These are phyloP conservation scores for Electrophaes corylata DNA, from an alignment of 2,888 invertebrate species.

Conservation along the genomic window DNA sequence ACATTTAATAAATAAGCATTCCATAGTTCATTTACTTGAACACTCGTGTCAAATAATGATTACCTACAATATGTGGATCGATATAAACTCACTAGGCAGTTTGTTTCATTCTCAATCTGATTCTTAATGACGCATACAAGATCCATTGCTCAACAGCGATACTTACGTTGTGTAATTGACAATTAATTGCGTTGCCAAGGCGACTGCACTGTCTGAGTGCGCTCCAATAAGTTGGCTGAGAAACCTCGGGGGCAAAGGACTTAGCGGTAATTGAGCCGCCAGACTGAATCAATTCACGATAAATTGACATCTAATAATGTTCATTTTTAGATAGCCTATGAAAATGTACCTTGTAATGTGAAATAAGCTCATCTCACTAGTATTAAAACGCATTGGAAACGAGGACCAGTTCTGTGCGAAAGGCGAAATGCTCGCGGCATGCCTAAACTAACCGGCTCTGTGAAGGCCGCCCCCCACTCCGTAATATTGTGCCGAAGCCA, in stretches of 20 bases:
- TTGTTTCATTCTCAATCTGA: conserved; percentile 17
- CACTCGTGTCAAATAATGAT: neutral
- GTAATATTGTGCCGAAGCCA: conserved; percentile 46
- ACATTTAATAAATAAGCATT: no score
- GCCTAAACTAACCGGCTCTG: conserved; percentile 81
- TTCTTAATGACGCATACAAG: conserved; percentile 38
- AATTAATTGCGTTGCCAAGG: conserved; percentile 65
- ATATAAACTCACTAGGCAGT: neutral
- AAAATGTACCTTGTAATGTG: neutral
- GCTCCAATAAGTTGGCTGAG: conserved; percentile 52
- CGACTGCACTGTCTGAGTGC: conserved; percentile 51
- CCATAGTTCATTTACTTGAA: no score
- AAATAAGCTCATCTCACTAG: conserved; percentile 27
- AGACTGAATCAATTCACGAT: conserved; percentile 51
- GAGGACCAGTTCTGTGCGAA: conserved; percentile 73
- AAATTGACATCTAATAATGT: conserved; percentile 10
- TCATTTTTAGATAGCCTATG: neutral
- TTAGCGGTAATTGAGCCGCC: conserved; percentile 72
- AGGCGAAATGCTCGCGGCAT: conserved; percentile 79
- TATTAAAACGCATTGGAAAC: conserved; percentile 61
- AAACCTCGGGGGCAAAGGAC: conserved; percentile 67
- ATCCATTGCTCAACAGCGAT: conserved; percentile 38
- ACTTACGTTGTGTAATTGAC: conserved; percentile 60
- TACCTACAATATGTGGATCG: no score
- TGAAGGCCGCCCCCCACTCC: conserved; percentile 79